A percentile compares a stretch with the other conserved stretches of the same genome.
phyloP scores from a whole-genome alignment of 2,113 vertebrate species.

The Ptyas mucosa region DNA sequence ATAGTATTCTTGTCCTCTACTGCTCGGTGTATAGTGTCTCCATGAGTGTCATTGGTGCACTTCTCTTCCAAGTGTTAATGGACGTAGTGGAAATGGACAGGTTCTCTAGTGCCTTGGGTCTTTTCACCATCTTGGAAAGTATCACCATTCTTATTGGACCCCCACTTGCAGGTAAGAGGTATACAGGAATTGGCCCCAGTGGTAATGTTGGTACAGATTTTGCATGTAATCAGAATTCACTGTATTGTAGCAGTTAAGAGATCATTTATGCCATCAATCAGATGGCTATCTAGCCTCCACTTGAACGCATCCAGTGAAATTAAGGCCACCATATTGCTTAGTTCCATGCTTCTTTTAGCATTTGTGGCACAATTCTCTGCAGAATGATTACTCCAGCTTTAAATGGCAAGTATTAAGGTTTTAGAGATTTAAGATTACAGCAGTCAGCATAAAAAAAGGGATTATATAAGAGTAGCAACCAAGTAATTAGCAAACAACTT shows the following conservation, averaged over 20 bases:
- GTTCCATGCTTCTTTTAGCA: not conserved
- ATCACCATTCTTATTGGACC: constrained; percentile 83
- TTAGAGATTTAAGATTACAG: not conserved
- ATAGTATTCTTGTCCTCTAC: constrained; percentile 75
- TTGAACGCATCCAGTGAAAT: not conserved
- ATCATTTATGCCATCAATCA: not conserved
- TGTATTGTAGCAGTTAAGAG: not conserved
- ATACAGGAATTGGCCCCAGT: not conserved
- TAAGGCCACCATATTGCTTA: not conserved
- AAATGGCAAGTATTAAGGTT: not conserved
- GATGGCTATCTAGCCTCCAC: not conserved
- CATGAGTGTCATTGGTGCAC: constrained; percentile 83
- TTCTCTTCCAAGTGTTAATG: constrained; percentile 91
- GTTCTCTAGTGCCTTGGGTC: constrained; percentile 88
- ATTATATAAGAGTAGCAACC: not conserved
- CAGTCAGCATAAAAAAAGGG: not conserved
- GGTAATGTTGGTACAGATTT: not conserved
- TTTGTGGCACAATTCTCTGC: not conserved
- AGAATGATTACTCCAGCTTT: not conserved
- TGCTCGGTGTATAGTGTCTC: constrained; percentile 80
- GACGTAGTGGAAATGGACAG: constrained; percentile 85
- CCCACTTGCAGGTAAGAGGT: constrained; percentile 81
- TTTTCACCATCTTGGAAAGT: constrained; percentile 86
- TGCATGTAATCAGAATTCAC: not conserved
- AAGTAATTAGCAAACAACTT: not conserved